phyloP scores from a whole-genome alignment of 2,888 invertebrate genomes.

The Harpalus rubripes region DNA sequence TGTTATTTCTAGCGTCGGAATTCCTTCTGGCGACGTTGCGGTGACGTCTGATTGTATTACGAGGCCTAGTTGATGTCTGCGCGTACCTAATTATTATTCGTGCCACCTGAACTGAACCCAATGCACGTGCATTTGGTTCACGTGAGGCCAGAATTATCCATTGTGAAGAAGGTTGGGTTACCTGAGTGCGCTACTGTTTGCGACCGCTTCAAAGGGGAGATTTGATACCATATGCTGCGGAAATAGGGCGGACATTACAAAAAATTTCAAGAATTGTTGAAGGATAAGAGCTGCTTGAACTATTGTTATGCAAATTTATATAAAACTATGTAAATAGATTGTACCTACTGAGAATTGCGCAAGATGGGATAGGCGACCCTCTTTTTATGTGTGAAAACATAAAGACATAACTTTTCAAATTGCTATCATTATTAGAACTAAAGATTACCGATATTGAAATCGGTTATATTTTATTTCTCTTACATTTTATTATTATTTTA shows the following conservation, averaged over 20 bases:
- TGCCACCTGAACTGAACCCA: slow-evolving; percentile 22
- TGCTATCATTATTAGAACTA: no score
- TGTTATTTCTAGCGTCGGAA: slow-evolving; percentile 54
- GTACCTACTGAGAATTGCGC: no score
- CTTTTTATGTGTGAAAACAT: no score
- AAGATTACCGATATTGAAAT: no score
- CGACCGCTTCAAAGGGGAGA: background rate
- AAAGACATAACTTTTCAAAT: no score
- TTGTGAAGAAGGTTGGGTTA: slow-evolving; percentile 5
- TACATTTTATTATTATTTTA: no score
- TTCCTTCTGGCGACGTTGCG: slow-evolving; percentile 32
- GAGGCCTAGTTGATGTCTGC: slow-evolving; percentile 23
- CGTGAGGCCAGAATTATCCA: slow-evolving; percentile 18
- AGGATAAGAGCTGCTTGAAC: no score
- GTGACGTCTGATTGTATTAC: slow-evolving; percentile 57
- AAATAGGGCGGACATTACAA: background rate
- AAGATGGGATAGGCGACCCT: no score
- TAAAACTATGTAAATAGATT: no score
- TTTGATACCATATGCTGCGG: slow-evolving; percentile 21
- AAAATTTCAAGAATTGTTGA: background rate
- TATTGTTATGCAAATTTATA: no score
- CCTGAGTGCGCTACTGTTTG: background rate
- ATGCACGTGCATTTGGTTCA: slow-evolving; percentile 31
- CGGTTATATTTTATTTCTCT: no score
- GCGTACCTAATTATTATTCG: slow-evolving; percentile 57